These are phyloP conservation scores for Drosophila pseudotakahashii DNA, from an alignment of 2,888 invertebrate species.

Conservation along the genomic window DNA sequence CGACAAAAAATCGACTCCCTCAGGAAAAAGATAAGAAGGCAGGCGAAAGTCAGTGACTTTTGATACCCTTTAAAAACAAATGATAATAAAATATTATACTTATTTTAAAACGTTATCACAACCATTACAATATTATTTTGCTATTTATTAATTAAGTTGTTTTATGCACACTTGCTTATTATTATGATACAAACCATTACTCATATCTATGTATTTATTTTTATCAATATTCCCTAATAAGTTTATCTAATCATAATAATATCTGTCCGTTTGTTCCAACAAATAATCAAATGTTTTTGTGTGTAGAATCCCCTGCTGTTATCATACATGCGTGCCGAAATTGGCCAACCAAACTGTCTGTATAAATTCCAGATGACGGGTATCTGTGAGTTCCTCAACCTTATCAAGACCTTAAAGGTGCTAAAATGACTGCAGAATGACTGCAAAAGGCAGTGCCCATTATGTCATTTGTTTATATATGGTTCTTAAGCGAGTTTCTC, in stretches of 20 bases:
- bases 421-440: slow-evolving; percentile 4
- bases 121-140: no score
- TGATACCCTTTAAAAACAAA: slow-evolving; percentile 12
- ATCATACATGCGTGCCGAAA: slow-evolving; percentile 12
- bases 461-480: not conserved
- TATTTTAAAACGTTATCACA: no score
- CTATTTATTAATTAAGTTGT: not conserved
- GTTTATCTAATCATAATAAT: slow-evolving; percentile 25
- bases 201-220: not conserved
- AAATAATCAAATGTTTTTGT: slow-evolving; percentile 8
- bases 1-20: slow-evolving; percentile 17
- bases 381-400: no score
- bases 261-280: not conserved
- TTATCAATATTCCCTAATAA: slow-evolving; percentile 9
- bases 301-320: not conserved
- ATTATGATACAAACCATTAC: not conserved
- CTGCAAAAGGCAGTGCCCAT: slow-evolving; percentile 7
- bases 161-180: not conserved
- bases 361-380: no score
- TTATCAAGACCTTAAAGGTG: no score
- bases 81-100: not conserved
- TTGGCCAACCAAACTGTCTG: not conserved
- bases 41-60: no score
- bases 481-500: not conserved
- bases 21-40: slow-evolving; percentile 9